phyloP scores from a whole-genome alignment of 2,797 vertebrate genomes.

The Amphiprion clarkii region DNA sequence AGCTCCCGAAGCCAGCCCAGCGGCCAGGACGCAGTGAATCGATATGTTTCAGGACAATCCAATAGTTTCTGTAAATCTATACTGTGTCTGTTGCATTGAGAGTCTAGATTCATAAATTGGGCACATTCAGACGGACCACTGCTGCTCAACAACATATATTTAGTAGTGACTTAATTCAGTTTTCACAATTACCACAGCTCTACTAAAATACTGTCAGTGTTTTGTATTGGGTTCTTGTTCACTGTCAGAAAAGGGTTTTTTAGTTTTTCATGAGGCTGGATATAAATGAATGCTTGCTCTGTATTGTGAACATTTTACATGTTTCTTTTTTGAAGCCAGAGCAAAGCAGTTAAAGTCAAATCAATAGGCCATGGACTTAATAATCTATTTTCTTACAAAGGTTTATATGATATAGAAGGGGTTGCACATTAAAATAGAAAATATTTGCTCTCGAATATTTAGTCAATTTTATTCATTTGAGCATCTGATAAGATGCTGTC shows the following conservation, averaged over 20 bases:
- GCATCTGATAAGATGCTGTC: slow-evolving; percentile 26
- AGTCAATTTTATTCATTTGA: slow-evolving; percentile 13
- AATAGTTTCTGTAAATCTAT: slow-evolving; percentile 24
- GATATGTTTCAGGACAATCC: slow-evolving; percentile 21
- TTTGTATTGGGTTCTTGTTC: slow-evolving; percentile 27
- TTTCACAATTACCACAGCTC: not conserved
- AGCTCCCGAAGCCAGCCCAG: slow-evolving; percentile 5
- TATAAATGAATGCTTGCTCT: not conserved
- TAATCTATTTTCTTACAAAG: not conserved
- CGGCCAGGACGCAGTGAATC: slow-evolving; percentile 1
- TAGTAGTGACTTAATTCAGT: slow-evolving; percentile 5
- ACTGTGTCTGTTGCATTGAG: slow-evolving; percentile 8
- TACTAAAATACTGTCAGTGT: not conserved
- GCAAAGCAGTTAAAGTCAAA: slow-evolving; percentile 29
- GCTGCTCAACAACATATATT: slow-evolving; percentile 7
- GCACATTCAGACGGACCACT: not conserved
- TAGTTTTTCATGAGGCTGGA: slow-evolving; percentile 21
- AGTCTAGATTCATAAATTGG: slow-evolving; percentile 17
- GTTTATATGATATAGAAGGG: not conserved
- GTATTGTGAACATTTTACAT: not conserved
- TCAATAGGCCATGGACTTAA: slow-evolving; percentile 10
- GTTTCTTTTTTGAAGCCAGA: not conserved
- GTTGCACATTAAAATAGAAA: slow-evolving; percentile 7
- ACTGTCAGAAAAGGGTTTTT: slow-evolving; percentile 4
- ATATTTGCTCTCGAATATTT: slow-evolving; percentile 39